Conservation (phyloP, 2,888 invertebrate species). For the Merodon equestris region DNA sequence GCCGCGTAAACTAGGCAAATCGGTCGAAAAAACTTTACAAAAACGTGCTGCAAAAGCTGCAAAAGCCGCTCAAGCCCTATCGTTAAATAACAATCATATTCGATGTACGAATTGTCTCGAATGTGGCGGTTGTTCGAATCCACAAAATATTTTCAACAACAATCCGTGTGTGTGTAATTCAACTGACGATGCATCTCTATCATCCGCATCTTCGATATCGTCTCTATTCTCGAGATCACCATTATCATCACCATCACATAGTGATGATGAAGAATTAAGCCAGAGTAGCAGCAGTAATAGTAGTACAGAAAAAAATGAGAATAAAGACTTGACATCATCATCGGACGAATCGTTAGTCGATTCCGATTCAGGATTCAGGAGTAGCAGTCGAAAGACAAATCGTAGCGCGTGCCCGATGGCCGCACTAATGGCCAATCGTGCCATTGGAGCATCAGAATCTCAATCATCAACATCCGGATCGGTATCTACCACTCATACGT, state of each 20-base stretch:
- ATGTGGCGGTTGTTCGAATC: constrained; percentile 56
- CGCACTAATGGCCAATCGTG: constrained; percentile 24
- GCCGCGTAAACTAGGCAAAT: constrained; percentile 76
- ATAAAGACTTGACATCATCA: constrained; percentile 2
- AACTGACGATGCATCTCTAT: constrained; percentile 6
- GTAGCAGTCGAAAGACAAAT: constrained; percentile 47
- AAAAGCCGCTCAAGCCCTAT: constrained; percentile 58
- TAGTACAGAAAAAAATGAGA: not conserved
- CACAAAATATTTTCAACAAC: constrained; percentile 30
- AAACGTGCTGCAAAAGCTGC: constrained; percentile 72
- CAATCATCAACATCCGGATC: constrained; percentile 42
- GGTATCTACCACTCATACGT: constrained; percentile 69
- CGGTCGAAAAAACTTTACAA: constrained; percentile 74
- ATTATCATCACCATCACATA: constrained; percentile 13
- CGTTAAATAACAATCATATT: constrained; percentile 29
- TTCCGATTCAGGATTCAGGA: constrained; percentile 55
- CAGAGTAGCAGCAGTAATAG: constrained; percentile 2
- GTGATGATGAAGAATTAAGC: constrained; percentile 23
- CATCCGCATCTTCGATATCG: no score
- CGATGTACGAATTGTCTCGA: constrained; percentile 54
- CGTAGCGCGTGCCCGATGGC: constrained; percentile 50
- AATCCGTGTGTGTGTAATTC: constrained; percentile 41
- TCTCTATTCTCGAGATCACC: not conserved
- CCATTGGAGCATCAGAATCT: constrained; percentile 48
- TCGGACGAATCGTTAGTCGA: constrained; percentile 56